Evolutionary conservation across 2,113 vertebrate genomes (phyloP), one percentile per base, ranked within the genome.

Genomic region (Petaurus breviceps): DNA sequence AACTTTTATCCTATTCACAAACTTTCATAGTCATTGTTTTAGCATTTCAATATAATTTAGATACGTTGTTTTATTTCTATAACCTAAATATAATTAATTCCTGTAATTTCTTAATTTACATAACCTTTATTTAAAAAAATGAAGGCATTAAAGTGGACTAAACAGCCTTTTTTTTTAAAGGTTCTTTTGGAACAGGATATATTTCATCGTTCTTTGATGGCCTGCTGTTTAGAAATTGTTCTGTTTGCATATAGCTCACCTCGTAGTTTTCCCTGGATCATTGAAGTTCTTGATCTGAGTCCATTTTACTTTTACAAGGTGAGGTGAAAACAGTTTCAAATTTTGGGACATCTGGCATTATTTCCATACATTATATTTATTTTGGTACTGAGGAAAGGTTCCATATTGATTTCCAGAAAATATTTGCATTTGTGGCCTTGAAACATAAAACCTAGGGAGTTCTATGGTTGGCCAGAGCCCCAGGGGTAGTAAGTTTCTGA

Each of bases 241-340:
- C 98, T 99, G 26, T 99, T 99, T 51, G 99, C 99, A 2, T 99
- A 99, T 98, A 99, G 99, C 97, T 99, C 99, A 47, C 99, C 99
- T 68, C 99, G 99, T 52, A 99, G 99, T 89, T 99, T 99, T 96
- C 99, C 99, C 52, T 99, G 99, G 99, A 99, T 99, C 98, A 99
- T 99, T 91, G 99, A 99, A 31, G 97, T 99, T 92, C 99, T 99
- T 50, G 98, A 99, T 97, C 98, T 99, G 93, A 97, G 97, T 1
- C 99, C 99, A 0, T 99, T 99, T 98, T 99, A 99, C 97, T 99
- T 99, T 97, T 99, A 99, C 95, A 99, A 99, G 99, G 99, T 99
- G 96, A 97, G 95, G 93, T 92, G 53, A 97, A 91, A 89, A 23
- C 47, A 97, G 90, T 95, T 25, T 96, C 93, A n/a, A 90, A 0